These are phyloP conservation scores for Athene noctua DNA, from an alignment of 2,113 vertebrate species.

Conservation along the genomic window DNA sequence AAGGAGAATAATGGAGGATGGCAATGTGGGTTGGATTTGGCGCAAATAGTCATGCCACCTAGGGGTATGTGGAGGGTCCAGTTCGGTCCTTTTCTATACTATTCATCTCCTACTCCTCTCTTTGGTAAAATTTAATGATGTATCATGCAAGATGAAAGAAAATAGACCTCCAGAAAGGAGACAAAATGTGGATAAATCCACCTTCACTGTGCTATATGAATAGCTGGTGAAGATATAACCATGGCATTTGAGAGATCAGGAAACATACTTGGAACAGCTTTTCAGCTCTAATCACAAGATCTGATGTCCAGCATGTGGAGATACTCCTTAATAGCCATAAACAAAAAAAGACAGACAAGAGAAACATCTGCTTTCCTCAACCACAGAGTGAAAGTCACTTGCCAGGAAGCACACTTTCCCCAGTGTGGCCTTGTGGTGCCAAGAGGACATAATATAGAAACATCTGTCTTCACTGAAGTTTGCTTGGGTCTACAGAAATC, in stretches of 20 bases:
- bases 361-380: background rate
- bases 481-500: background rate
- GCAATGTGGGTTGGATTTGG: background rate
- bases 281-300: background rate
- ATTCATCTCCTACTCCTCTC: background rate
- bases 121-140: background rate
- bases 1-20: background rate
- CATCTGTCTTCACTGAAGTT: background rate
- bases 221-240: background rate
- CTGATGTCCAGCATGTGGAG: background rate
- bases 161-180: background rate
- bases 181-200: background rate
- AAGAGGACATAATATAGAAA: background rate
- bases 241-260: background rate
- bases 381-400: background rate
- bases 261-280: background rate
- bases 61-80: background rate
- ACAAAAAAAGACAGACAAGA: background rate
- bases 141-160: background rate
- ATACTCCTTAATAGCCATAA: background rate
- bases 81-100: background rate
- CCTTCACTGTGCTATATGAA: background rate
- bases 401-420: background rate
- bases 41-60: background rate
- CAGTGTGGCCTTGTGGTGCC: accelerated